Conservation (phyloP, 2,797 vertebrate genomes). For the Enteromius thamalakanensis region DNA sequence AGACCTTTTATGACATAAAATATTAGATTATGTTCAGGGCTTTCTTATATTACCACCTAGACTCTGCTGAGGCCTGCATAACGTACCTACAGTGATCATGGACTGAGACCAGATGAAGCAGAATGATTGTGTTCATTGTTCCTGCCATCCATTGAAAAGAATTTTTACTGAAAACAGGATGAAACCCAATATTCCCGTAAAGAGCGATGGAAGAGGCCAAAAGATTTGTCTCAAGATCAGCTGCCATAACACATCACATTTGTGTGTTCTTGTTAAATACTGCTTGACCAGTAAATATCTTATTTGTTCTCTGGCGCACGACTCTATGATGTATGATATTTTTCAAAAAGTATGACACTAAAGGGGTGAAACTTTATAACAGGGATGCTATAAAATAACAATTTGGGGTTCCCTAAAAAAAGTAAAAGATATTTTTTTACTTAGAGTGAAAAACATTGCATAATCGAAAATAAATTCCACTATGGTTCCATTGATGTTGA, state of each 20-base stretch:
- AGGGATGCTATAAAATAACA: background rate
- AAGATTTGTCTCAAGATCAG: constrained; percentile 29
- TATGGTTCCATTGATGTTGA: background rate
- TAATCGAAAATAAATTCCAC: background rate
- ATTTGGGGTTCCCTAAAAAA: background rate
- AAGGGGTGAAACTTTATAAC: background rate
- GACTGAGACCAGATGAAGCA: constrained; percentile 9
- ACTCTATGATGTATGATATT: background rate
- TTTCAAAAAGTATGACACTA: constrained; percentile 2
- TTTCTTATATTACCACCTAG: constrained; percentile 5
- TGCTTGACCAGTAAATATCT: background rate
- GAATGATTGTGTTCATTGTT: constrained; percentile 14
- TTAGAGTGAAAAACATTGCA: background rate
- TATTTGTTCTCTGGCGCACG: background rate
- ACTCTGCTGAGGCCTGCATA: background rate
- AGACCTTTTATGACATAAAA: background rate
- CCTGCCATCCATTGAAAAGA: background rate
- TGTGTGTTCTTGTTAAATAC: constrained; percentile 16
- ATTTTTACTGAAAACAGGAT: constrained; percentile 28
- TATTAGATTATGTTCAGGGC: background rate
- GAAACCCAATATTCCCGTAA: constrained; percentile 35
- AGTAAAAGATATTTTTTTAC: background rate
- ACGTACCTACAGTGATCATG: background rate
- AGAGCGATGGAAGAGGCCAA: constrained; percentile 40
- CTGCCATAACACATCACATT: constrained; percentile 35